Base-by-base conservation (phyloP, 2,113 vertebrate genomes). In the Meleagris gallopavo region DNA sequence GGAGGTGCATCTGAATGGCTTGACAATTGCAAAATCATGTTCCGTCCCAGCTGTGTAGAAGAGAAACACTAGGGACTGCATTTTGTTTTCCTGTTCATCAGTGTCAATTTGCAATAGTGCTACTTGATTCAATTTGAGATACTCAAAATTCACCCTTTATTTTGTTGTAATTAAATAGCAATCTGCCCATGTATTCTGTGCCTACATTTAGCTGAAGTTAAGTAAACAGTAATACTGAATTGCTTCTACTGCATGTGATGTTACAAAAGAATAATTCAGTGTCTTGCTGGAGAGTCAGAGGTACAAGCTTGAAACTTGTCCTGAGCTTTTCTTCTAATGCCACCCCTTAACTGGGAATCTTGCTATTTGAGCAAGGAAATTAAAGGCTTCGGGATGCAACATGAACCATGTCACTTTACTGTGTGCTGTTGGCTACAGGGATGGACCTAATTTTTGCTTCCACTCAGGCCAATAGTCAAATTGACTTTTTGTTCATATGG, bases 231-330 rank as follows among this genome's bases (percentile, higher is more conserved):
- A 34, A 41, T 9, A 36, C 32, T 57, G n/a, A 58, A 11, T 60
- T 52, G 5, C 16, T 45, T 36, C 36, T 74, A 1, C 32, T 36
- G 17, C 40, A 24, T 57, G 14, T 17, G 27, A 43, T 61, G 14
- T 75, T 6, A 13, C 38, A 81, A 72, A 34, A 69, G 25, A 89
- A 38, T 64, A 71, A 57, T 78, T 95, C 34, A 71, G 27, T 64
- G 32, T 46, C 34, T 72, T 78, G 6, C 41, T 67, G 46, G 0
- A 0, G 30, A 69, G 16, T 18, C 22, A 34, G 30, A 19, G 4
- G 6, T 73, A 60, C 22, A 29, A 24, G 19, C 30, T 70, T 81
- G 45, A 80, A 15, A 38, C 34, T 75, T 64, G n/a, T 58, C 18
- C 50, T 71, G 32, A 81, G 34, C 24, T 61, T 92, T 81, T 94